Base-by-base conservation (phyloP, 2,888 invertebrate species). In the Lasioglossum leucozonium region DNA sequence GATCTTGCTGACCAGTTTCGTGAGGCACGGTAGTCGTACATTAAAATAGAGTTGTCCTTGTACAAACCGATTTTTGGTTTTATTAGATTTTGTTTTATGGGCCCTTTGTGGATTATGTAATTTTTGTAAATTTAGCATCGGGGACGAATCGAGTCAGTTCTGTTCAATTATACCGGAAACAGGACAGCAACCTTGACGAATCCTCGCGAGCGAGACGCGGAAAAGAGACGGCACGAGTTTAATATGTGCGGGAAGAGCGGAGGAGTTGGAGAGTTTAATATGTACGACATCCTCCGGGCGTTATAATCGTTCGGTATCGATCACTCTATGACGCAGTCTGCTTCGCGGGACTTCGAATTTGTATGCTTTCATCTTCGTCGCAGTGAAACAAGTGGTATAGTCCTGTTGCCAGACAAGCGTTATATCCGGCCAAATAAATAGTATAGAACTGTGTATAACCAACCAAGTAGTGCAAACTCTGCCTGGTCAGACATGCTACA, bases 261-360 rank as follows among this genome's bases (percentile, higher is more conserved):
- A 42, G 73, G 51, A 73, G 71, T 86, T 37, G 79, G 81, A 82
- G 80, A 78, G 85, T 88, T 90, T 89, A 90, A 90, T 90, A 90
- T 87, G 90, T 86, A 89, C 86, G 80, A 90, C 83, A 72, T 89
- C 90, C 90, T 86, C 85, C 76, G 85, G 90, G 86, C 88, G 90
- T 90, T 88, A 87, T 89, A 90, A 89, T 90, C 88, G 86, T 79
- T 80, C 84, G 74, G 75, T 90, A 90, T 90, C 90, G 90, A 90
- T 90, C 89, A 85, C 77, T 72, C 85, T 85, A 83, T 89, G 89
- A 87, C 87, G 86, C 82, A 86, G 62, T 85, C 72, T 44, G 84
- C 83, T 87, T 76, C 82, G 85, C 82, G 77, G 84, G 76, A 89
- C 80, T 87, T 88, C 79, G 81, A 83, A 86, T 88, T 89, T 44